Evolutionary conservation across 2,113 vertebrate genomes (phyloP), one percentile per base, ranked within the genome.

Genomic region (Empidonax traillii): DNA sequence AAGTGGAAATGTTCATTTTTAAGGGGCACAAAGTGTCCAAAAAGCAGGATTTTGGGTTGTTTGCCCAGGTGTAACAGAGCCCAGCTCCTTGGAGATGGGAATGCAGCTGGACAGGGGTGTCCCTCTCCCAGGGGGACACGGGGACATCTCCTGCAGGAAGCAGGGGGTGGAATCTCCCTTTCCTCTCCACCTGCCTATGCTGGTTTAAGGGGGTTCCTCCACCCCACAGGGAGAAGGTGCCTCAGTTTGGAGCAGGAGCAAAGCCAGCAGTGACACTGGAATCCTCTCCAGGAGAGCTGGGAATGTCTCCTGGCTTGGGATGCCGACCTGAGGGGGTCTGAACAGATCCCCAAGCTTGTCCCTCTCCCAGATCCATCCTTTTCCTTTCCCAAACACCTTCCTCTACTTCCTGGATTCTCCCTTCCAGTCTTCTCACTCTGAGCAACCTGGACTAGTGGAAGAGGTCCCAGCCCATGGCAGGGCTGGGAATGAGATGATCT

Each of bases 101-200:
- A 46, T 21, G 46, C 24, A 72, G 23, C 39, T 85, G 56, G 56
- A 14, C n/a, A 22, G 22, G n/a, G 22, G 14, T 14, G n/a, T 59
- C 43, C 33, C 23, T 47, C 22, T 85, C 20, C 37, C 3, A 0
- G 18, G 55, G 78, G 3, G 55, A 5, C 0, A 2, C 33, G 1
- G 14, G 51, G 55, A 49, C 31, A 17, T 5, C 14, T 59, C 17
- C 28, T 41, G 56, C 24, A 56, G 78, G 44, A 39, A 35, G n/a
- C n/a, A 59, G n/a, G 58, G 7, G 56, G 9, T 59, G 56, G n/a
- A 35, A 59, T 27, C 22, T 17, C 17, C 0, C 1, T 65, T 75
- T 51, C 22, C 25, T 37, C 67, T 49, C 19, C 1, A 1, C 3
- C 1, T 37, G 65, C 66, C 17, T 16, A 4, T 18, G 31, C 35